phyloP scores from a whole-genome alignment of 2,113 vertebrate genomes.

The Prionailurus viverrinus region DNA sequence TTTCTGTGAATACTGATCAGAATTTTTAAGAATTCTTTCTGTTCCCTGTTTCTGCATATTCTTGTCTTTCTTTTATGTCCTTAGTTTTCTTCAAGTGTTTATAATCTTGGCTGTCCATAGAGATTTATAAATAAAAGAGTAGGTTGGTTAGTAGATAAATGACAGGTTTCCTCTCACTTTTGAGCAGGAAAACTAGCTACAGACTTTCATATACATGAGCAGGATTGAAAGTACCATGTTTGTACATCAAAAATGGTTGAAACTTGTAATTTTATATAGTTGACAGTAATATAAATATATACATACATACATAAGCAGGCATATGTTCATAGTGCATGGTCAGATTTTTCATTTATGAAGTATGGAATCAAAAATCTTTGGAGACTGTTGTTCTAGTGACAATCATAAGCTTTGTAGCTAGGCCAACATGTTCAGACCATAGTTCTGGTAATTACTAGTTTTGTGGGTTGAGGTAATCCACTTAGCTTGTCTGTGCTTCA shows the following conservation, averaged over 20 bases:
- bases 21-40: neutral
- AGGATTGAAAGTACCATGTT: constrained; percentile 4
- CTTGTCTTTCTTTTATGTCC: neutral
- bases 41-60: neutral
- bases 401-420: neutral
- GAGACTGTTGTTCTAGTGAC: neutral
- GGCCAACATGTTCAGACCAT: neutral
- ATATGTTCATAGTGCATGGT: neutral
- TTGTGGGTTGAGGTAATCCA: neutral
- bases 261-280: neutral
- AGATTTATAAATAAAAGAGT: constrained; percentile 12
- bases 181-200: neutral
- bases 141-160: neutral
- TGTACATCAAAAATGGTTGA: neutral
- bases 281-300: neutral
- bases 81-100: constrained; percentile 29
- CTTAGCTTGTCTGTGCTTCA: neutral
- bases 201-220: neutral
- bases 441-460: neutral
- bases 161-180: neutral
- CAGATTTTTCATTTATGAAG: neutral
- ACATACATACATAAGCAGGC: neutral
- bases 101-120: neutral
- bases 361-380: neutral
- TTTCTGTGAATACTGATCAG: neutral